These are phyloP conservation scores for Rhimphoctona megacephalus DNA, from an alignment of 2,888 invertebrate species.

Conservation along the genomic window DNA sequence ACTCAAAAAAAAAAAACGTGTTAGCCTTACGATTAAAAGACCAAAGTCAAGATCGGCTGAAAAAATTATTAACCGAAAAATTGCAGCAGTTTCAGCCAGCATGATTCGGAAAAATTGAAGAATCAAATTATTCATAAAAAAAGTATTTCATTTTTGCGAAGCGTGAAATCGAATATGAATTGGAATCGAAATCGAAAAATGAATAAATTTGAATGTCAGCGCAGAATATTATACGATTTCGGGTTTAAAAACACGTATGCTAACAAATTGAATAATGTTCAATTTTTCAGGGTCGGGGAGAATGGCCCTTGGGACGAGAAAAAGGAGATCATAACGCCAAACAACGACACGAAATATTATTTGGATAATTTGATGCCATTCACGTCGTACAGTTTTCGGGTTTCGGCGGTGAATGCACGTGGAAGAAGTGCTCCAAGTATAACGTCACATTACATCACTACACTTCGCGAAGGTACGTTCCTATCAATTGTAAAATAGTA, in stretches of 20 bases:
- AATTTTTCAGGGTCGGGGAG: constrained; percentile 88
- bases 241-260: background rate
- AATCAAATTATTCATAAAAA: no score
- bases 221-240: no score
- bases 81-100: no score
- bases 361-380: constrained; percentile 89
- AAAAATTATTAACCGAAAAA: no score
- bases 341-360: constrained; percentile 88
- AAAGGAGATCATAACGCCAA: constrained; percentile 88
- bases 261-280: background rate
- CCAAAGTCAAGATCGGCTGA: no score
- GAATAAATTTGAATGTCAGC: background rate
- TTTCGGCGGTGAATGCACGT: constrained; percentile 90
- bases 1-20: no score
- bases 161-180: no score
- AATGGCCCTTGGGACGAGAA: constrained; percentile 89
- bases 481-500: background rate
- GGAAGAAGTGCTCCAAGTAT: constrained; percentile 89
- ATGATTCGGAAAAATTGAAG: no score
- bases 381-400: constrained; percentile 91
- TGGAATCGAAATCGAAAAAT: no score
- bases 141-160: no score
- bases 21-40: no score
- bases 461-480: constrained; percentile 89
- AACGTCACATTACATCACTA: constrained; percentile 91